Conservation (phyloP, 2,113 vertebrate genomes). For the Marmota monax region DNA sequence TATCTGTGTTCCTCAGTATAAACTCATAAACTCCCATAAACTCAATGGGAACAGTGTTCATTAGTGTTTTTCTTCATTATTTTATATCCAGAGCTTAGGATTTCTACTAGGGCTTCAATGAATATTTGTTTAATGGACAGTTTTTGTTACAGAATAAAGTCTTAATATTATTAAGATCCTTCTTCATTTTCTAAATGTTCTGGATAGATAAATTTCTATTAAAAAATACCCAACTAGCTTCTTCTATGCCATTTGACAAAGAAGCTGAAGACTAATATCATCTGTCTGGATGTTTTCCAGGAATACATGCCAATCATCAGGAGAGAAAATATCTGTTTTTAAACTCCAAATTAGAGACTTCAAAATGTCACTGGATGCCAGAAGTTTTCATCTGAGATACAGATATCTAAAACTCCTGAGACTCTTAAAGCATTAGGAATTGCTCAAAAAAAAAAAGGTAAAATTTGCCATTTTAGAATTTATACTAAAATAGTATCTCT, state of each 20-base stretch:
- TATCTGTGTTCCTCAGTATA: neutral
- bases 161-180: neutral
- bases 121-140: neutral
- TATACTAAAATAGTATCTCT: neutral
- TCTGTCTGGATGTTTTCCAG: neutral
- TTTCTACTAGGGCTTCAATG: neutral
- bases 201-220: neutral
- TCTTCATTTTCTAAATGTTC: neutral
- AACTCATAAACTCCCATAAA: neutral
- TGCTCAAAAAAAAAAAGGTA: neutral
- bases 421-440: neutral
- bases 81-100: neutral
- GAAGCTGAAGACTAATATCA: neutral
- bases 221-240: neutral
- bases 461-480: neutral
- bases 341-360: slow-evolving; percentile 39
- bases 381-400: neutral
- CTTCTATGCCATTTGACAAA: slow-evolving; percentile 12
- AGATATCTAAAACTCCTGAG: neutral
- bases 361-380: neutral
- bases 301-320: neutral
- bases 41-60: neutral
- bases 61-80: neutral
- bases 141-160: neutral
- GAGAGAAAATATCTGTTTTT: neutral